Evolutionary conservation across 1,140 invertebrate species (phyloP).

Genomic region (Lethrus apterus): DNA sequence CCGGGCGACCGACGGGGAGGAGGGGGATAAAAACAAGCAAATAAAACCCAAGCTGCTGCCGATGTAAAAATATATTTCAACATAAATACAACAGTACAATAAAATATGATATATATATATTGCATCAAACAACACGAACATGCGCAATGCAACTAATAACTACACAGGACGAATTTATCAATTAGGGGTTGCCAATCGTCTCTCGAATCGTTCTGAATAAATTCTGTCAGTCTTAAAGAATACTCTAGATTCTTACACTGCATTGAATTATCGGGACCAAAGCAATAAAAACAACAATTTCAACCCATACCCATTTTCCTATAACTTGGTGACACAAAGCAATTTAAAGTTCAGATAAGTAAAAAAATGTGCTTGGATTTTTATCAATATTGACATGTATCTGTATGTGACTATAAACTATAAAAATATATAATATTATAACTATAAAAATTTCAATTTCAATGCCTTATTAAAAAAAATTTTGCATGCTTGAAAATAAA

Average conservation of each 20-base stretch:
- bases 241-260: slow-evolving; percentile 10
- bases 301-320: too few relatives aligned
- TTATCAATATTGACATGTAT: too few relatives aligned
- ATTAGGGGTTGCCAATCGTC: slow-evolving; percentile 34
- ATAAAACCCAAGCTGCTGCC: slow-evolving; percentile 42
- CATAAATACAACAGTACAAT: slow-evolving; percentile 43
- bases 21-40: slow-evolving; percentile 29
- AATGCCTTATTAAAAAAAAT: too few relatives aligned
- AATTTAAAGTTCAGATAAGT: background rate
- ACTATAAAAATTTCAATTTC: too few relatives aligned
- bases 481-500: too few relatives aligned
- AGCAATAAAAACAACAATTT: background rate
- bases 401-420: too few relatives aligned
- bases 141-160: slow-evolving; percentile 35
- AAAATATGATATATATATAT: slow-evolving; percentile 37
- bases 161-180: slow-evolving; percentile 36
- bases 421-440: too few relatives aligned
- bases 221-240: slow-evolving; percentile 10
- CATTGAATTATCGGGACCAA: background rate
- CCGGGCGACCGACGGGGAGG: slow-evolving; percentile 18
- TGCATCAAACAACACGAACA: slow-evolving; percentile 42
- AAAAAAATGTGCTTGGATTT: too few relatives aligned
- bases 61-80: slow-evolving; percentile 45
- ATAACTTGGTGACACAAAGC: too few relatives aligned
- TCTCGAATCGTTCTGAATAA: slow-evolving; percentile 22